A percentile compares a stretch with the other conserved stretches of the same genome.
phyloP scores from a whole-genome alignment of 2,888 invertebrate species.

The Philaethria dido region DNA sequence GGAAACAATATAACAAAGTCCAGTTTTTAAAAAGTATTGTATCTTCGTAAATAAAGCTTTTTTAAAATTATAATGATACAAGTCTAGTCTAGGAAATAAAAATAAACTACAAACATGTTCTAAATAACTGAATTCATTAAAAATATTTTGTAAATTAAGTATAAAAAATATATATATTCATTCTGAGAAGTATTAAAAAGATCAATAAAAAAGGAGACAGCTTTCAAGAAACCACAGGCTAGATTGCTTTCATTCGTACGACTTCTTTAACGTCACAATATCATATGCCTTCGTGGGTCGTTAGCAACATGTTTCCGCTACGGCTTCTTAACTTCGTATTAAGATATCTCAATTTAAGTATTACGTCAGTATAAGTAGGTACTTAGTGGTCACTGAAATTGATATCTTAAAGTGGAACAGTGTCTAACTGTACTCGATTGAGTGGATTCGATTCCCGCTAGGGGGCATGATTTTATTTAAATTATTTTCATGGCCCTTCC shows the following conservation, averaged over 20 bases:
- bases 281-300: constrained; percentile 28
- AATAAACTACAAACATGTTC: not conserved
- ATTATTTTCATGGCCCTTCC: no score
- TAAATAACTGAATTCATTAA: not conserved
- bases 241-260: constrained; percentile 39
- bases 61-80: no score
- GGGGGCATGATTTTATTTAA: no score
- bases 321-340: constrained; percentile 24
- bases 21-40: no score
- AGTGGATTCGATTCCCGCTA: no score
- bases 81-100: not conserved
- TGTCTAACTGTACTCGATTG: no score
- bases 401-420: not conserved
- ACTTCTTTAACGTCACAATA: constrained; percentile 38
- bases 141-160: no score
- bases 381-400: not conserved
- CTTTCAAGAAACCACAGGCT: constrained; percentile 35
- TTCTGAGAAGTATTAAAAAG: constrained; percentile 2
- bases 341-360: not conserved
- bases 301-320: constrained; percentile 28
- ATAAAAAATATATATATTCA: no score
- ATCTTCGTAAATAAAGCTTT: no score
- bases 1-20: no score
- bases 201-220: constrained; percentile 11
- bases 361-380: not conserved